phyloP scores from a whole-genome alignment of 2,888 invertebrate species.

The Acronicta psi region DNA sequence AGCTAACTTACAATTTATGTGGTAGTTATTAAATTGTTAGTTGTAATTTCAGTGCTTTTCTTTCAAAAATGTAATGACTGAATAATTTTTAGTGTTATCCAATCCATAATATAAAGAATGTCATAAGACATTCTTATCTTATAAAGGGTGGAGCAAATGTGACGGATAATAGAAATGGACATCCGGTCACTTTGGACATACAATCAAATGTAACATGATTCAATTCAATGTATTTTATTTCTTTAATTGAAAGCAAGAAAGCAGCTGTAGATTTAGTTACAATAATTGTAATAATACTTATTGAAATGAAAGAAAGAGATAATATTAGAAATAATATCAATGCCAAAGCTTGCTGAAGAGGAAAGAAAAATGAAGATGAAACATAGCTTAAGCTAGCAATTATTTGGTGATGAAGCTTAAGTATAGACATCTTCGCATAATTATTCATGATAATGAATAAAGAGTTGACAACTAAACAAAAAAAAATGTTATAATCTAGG shows the following conservation, averaged over 20 bases:
- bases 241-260: constrained; percentile 21
- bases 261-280: constrained; percentile 35
- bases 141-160: constrained; percentile 22
- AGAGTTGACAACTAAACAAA: no score
- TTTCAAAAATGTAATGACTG: constrained; percentile 36
- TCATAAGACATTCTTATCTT: constrained; percentile 13
- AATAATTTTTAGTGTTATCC: constrained; percentile 16
- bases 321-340: no score
- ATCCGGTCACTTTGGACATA: constrained; percentile 51
- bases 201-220: constrained; percentile 33
- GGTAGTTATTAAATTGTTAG: constrained; percentile 47
- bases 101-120: constrained; percentile 9
- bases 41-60: constrained; percentile 58
- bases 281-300: not conserved
- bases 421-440: no score
- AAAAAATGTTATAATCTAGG: no score
- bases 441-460: no score
- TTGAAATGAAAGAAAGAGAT: not conserved
- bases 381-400: no score
- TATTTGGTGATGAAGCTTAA: not conserved
- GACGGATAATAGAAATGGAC: constrained; percentile 30
- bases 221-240: constrained; percentile 29
- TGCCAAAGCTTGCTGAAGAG: no score
- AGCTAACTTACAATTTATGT: constrained; percentile 63
- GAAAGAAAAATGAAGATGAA: not conserved